Evolutionary conservation across 2,888 invertebrate species (phyloP).

Genomic region (Achlya flavicornis): DNA sequence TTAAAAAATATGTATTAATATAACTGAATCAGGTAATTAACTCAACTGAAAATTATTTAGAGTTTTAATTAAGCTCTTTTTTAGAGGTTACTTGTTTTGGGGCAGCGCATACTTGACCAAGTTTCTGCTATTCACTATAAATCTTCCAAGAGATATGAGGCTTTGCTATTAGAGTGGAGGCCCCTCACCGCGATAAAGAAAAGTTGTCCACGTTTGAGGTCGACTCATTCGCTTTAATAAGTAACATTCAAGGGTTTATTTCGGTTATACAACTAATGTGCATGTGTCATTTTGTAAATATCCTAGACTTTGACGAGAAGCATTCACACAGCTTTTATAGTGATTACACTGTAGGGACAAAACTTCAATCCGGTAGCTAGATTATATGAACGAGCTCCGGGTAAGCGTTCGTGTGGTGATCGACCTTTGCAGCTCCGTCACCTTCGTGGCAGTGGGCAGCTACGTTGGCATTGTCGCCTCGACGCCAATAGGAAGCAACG

Average conservation of each 20-base stretch:
- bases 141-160: conserved; percentile 20
- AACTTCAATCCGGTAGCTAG: background rate
- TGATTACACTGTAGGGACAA: background rate
- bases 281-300: background rate
- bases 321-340: background rate
- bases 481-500: conserved; percentile 81
- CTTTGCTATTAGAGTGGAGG: conserved; percentile 49
- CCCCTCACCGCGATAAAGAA: conserved; percentile 54
- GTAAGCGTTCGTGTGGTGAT: conserved; percentile 57
- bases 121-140: conserved; percentile 35
- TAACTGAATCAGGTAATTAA: background rate
- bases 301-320: background rate
- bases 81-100: conserved; percentile 41
- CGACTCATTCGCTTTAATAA: conserved; percentile 52
- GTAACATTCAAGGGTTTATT: conserved; percentile 52
- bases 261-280: conserved; percentile 23
- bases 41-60: conserved; percentile 34
- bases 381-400: conserved; percentile 28
- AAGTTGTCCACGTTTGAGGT: conserved; percentile 63
- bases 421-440: conserved; percentile 74
- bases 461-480: conserved; percentile 78
- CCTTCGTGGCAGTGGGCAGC: conserved; percentile 71
- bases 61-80: conserved; percentile 31
- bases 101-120: conserved; percentile 47
- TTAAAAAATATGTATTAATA: background rate